These are phyloP conservation scores for Morpho helenor DNA, from an alignment of 2,888 invertebrate species.

Conservation along the genomic window DNA sequence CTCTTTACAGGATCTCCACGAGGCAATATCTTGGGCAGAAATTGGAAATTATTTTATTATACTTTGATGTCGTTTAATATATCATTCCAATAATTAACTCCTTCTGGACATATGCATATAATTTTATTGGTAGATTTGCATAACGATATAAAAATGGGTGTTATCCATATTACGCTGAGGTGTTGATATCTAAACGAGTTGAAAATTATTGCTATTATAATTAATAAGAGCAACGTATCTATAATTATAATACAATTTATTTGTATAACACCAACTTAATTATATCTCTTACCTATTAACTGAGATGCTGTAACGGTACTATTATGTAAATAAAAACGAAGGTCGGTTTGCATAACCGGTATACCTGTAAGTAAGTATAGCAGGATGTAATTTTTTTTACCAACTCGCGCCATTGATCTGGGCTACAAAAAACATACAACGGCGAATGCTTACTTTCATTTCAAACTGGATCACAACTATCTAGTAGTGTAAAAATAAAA, in stretches of 20 bases:
- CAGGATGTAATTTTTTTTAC: conserved; percentile 49
- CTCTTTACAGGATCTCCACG: too few relatives aligned
- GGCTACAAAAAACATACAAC: conserved; percentile 52
- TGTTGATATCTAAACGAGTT: too few relatives aligned
- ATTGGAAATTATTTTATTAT: too few relatives aligned
- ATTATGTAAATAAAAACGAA: conserved; percentile 40
- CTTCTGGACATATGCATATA: too few relatives aligned
- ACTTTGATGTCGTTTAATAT: too few relatives aligned
- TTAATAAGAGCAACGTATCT: not conserved
- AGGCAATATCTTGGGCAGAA: too few relatives aligned
- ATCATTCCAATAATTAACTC: too few relatives aligned
- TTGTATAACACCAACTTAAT: conserved; percentile 9
- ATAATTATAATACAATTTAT: conserved; percentile 10
- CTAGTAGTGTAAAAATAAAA: conserved; percentile 16
- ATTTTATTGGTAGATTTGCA: too few relatives aligned
- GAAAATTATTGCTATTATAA: not conserved
- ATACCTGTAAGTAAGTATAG: conserved; percentile 33
- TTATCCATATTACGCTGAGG: too few relatives aligned
- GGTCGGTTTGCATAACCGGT: conserved; percentile 53
- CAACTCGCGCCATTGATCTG: conserved; percentile 29
- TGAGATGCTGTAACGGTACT: conserved; percentile 31
- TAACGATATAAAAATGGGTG: too few relatives aligned
- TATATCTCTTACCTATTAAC: conserved; percentile 19
- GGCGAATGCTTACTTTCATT: conserved; percentile 30
- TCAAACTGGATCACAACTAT: conserved; percentile 25